Base-by-base conservation (phyloP, 2,888 invertebrate species). In the Euzetes globulus region DNA sequence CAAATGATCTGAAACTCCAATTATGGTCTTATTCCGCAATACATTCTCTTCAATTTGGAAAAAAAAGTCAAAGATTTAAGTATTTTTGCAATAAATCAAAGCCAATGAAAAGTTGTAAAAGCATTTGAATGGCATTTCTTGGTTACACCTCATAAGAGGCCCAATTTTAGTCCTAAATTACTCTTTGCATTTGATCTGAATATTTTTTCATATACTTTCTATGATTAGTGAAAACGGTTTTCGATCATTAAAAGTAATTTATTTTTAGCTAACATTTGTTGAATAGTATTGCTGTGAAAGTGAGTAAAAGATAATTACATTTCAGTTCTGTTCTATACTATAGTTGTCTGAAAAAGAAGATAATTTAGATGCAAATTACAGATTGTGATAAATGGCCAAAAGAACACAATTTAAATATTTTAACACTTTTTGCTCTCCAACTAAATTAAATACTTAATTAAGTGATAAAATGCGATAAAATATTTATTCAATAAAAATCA, bases 311-410 rank as follows among this genome's bases (percentile, higher is more conserved):
- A 22, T 52, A 52, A 52, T 52, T 52, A 52, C 13, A n/a, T n/a
- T n/a, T n/a, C n/a, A n/a, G n/a, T n/a, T n/a, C n/a, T 15, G 52
- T 52, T 52, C 22, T 52, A 52, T 52, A 52, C 1, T 19, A 22
- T 52, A 19, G n/a, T 52, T 52, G 52, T 52, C 5, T 22, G 22
- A 52, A 52, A 52, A 19, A 19, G 22, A 52, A 5, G 15, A 15
- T 52, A 52, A 52, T 52, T 52, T 52, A 52, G 52, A 52, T 52
- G 52, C 22, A 52, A 52, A 52, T 52, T 52, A 52, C n/a, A 52
- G 52, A 52, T 52, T 19, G 52, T 19, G 22, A 52, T 52, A 52
- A 52, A 52, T 52, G 52, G 22, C n/a, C 52, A 52, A 52, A 52
- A 52, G 22, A 52, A n/a, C n/a, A n/a, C 22, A n/a, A 52, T 47